Conservation (phyloP, 64 coral and sea anemone genomes). For the Hydrozoanthus tunicans region DNA sequence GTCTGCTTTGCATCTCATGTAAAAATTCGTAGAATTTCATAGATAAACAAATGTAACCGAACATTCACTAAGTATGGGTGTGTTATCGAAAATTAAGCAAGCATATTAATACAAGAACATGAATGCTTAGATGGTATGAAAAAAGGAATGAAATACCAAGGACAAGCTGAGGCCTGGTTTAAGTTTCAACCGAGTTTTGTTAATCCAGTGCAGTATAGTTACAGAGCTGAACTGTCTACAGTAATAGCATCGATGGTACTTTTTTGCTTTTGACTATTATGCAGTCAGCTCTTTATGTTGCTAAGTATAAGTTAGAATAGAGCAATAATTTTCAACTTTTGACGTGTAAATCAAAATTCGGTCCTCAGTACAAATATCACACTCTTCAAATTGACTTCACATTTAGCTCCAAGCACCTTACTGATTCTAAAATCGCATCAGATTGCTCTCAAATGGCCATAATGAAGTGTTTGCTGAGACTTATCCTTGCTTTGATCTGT, state of each 20-base stretch:
- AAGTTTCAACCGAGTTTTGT: too few relatives aligned
- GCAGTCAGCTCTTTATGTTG: background rate
- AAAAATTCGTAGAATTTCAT: background rate
- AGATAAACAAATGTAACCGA: background rate
- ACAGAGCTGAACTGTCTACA: too few relatives aligned
- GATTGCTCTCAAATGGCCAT: background rate
- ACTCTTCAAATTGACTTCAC: background rate
- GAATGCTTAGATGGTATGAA: too few relatives aligned
- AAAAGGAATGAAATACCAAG: too few relatives aligned
- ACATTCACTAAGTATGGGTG: too few relatives aligned
- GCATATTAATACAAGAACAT: too few relatives aligned
- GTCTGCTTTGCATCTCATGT: constrained; percentile 1
- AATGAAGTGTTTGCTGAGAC: constrained; percentile 15
- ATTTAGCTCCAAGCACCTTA: background rate
- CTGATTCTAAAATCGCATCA: too few relatives aligned
- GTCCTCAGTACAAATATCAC: background rate
- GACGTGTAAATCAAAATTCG: background rate
- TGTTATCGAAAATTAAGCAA: too few relatives aligned
- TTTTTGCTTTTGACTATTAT: too few relatives aligned
- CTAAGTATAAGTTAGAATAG: background rate
- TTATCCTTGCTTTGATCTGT: background rate
- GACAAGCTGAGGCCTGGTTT: too few relatives aligned
- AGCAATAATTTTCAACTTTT: background rate
- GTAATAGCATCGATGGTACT: too few relatives aligned
- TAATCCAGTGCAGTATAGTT: too few relatives aligned